Base-by-base conservation (phyloP, 1,140 invertebrate species). In the Triops longicaudatus region DNA sequence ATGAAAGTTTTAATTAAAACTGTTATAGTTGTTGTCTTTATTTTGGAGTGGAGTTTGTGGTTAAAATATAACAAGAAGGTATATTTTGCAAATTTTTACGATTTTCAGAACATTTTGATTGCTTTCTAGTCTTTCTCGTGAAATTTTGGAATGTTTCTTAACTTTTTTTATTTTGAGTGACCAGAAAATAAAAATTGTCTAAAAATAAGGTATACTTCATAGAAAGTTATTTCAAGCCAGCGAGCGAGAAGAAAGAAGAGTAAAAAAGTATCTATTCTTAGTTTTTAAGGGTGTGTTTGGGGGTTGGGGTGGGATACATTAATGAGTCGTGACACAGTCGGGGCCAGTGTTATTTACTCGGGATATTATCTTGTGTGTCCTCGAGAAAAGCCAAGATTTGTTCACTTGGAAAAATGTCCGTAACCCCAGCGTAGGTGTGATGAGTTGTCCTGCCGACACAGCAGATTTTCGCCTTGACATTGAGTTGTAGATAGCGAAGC, bases 321-420 rank as follows among this genome's bases (percentile, higher is more conserved):
- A 63, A 63, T 63, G 50, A 63, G 50, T 63, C 50, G 50, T 63
- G 50, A 22, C 50, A 63, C 22, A 22, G 50, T 22, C 14, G 50
- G 10, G 50, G 31, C 31, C 31, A 37, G 31, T 37, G 31, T 37
- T 63, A 63, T 63, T 63, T 63, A 63, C 50, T 22, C 31, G 31
- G 22, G 50, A 63, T 63, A 63, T 63, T 63, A 63, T 63, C 50
- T 63, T 14, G 22, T 63, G 50, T 37, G 31, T 4, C 31, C 31
- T 37, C 31, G 31, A 22, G 14, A 17, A 22, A 63, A 63, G 50
- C 50, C 50, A 63, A 63, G 50, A 63, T 63, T 63, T 63, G 50
- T 63, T 22, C 50, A 22, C 50, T 63, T 63, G 50, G 50, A 63
- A 63, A 63, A 63, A 63, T 14, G 50, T 63, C n/a, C 50, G 50